A percentile compares a stretch with the other conserved stretches of the same genome.
Conservation (phyloP, 2,888 invertebrate genomes). For the Tanytarsus gracilentus region DNA sequence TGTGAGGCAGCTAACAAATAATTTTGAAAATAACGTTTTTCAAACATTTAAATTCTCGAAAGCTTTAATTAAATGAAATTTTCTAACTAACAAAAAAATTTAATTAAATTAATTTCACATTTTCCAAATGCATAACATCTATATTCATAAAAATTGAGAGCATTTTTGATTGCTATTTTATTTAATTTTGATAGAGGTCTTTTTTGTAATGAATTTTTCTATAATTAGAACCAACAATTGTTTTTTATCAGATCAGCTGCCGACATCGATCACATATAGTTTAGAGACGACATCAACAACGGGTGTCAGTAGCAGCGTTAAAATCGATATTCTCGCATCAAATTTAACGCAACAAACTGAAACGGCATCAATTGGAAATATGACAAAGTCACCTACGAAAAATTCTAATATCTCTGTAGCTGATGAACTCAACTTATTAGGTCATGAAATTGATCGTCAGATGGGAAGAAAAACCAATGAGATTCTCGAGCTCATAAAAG, state of each 20-base stretch:
- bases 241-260: conserved; percentile 1
- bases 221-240: background rate
- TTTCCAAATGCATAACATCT: too few species aligned
- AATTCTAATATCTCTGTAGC: background rate
- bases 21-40: too few species aligned
- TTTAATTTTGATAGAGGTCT: background rate
- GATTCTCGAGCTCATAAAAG: conserved; percentile 4
- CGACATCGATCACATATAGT: conserved; percentile 14
- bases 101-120: too few species aligned
- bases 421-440: conserved; percentile 12
- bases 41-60: too few species aligned
- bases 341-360: background rate
- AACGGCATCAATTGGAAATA: background rate
- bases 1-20: too few species aligned
- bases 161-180: too few species aligned
- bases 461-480: conserved; percentile 9
- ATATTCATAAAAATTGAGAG: too few species aligned
- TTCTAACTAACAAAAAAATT: too few species aligned
- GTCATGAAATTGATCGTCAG: conserved; percentile 22
- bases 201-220: background rate
- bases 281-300: background rate
- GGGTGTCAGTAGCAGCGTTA: background rate
- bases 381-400: background rate
- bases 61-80: too few species aligned
- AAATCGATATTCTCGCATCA: conserved; percentile 21